Evolutionary conservation across 2,888 invertebrate genomes (phyloP), one percentile per base, ranked within the genome.

Genomic region (Altica lythri): DNA sequence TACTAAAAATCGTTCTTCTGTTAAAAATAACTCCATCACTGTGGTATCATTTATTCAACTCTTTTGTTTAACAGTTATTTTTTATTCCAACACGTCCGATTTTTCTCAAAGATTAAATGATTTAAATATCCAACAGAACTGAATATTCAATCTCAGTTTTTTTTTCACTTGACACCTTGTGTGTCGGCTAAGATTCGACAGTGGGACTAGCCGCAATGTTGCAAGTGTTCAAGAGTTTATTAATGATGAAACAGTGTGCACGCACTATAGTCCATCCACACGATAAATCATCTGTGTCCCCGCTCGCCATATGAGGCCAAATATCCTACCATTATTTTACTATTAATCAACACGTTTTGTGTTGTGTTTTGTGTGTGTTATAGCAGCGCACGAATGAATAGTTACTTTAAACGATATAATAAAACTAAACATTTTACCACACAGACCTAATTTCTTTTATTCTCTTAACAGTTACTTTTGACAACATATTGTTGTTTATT

Each of bases 271-370:
- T 42, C 67, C 65, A 60, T 64, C 59, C 62, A 61, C 65, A 72
- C 72, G 70, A 74, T 72, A 68, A 73, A 74, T 72, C 58, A 65
- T 66, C 54, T 50, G 53, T 60, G 59, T 62, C 62, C 62, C 64
- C 65, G 63, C 62, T 61, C 64, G 62, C 71, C 72, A 71, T 72
- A 72, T 72, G 72, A 72, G 72, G 60, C 70, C 70, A 61, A 65
- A 70, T 68, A 70, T 71, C 68, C 69, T 67, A 67, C 69, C 64
- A 69, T 70, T 68, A 71, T 69, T 71, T 65, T 65, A 47, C 66
- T 63, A 72, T 72, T 72, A 71, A 72, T 72, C 72, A 71, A 65
- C 58, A 45, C 51, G 45, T 52, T 55, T 52, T 57, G 37, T 54
- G 40, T 34, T 37, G 22, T 34, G n/a, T n/a, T n/a, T n/a, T n/a